Percentiles rank a stretch among this genome's conserved stretches.
phyloP scores from a whole-genome alignment of 2,797 vertebrate species.

The Ataeniobius toweri region DNA sequence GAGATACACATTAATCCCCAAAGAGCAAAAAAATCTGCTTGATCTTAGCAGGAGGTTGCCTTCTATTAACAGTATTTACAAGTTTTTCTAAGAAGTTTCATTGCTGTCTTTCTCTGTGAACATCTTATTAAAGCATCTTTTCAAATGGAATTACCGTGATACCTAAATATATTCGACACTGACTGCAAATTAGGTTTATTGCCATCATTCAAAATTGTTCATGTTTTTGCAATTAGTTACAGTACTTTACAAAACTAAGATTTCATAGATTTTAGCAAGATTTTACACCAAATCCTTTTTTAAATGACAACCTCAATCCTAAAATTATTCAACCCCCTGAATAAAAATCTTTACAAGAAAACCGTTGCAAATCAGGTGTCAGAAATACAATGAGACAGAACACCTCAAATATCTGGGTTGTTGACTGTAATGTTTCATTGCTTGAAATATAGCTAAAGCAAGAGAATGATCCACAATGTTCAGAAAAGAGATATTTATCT shows the following conservation, averaged over 20 bases:
- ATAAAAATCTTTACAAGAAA: too few species aligned
- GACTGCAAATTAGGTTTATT: neutral
- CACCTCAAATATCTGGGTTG: too few species aligned
- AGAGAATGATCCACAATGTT: too few species aligned
- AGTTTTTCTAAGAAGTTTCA: conserved; percentile 16
- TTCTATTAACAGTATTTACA: conserved; percentile 19
- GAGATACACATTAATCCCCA: conserved; percentile 30
- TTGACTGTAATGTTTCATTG: too few species aligned
- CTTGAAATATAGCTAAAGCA: too few species aligned
- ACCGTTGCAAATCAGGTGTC: too few species aligned
- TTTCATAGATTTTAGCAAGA: neutral
- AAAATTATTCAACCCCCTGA: too few species aligned
- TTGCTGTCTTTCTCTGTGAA: conserved; percentile 22
- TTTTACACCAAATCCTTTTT: neutral
- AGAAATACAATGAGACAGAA: too few species aligned
- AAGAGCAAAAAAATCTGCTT: conserved; percentile 16
- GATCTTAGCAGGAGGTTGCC: conserved; percentile 29
- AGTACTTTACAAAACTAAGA: neutral
- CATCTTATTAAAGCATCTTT: neutral
- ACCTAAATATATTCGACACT: neutral
- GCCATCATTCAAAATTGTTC: neutral
- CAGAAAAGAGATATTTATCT: too few species aligned
- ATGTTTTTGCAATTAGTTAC: neutral
- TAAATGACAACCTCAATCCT: neutral
- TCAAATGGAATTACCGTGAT: neutral